Conservation (phyloP, 2,113 vertebrate genomes). For the Piaya cayana region DNA sequence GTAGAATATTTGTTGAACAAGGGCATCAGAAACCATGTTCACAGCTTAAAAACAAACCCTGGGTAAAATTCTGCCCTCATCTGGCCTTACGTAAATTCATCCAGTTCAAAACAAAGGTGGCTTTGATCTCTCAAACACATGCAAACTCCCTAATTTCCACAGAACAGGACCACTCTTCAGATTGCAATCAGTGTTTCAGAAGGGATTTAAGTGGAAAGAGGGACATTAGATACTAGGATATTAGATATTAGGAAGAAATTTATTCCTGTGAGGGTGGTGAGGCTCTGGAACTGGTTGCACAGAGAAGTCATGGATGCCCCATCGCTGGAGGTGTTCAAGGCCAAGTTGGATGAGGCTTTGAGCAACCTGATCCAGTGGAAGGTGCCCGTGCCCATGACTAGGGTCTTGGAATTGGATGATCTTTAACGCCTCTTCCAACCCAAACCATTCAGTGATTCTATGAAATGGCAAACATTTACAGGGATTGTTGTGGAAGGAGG, state of each 20-base stretch:
- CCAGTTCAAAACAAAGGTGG: not conserved
- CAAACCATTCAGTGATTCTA: too few species aligned
- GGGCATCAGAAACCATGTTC: not conserved
- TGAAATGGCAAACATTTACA: not conserved
- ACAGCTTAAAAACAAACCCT: not conserved
- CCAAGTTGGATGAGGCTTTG: too few species aligned
- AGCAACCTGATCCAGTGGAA: too few species aligned
- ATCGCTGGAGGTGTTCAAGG: too few species aligned
- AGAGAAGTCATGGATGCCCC: too few species aligned
- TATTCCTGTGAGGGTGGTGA: too few species aligned
- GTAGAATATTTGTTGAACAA: not conserved
- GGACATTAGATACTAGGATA: too few species aligned
- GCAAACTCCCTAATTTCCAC: not conserved
- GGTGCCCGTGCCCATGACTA: too few species aligned
- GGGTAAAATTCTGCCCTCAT: not conserved
- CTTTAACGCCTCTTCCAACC: too few species aligned
- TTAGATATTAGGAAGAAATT: too few species aligned
- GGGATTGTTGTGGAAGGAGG: rapidly evolving
- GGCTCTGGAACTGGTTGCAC: too few species aligned
- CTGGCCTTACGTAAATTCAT: not conserved
- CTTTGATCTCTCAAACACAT: not conserved
- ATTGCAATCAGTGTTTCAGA: not conserved
- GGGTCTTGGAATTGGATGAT: too few species aligned
- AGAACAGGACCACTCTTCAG: not conserved
- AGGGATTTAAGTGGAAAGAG: not conserved